phyloP scores from a whole-genome alignment of 2,797 vertebrate genomes.

The Acridotheres tristis region DNA sequence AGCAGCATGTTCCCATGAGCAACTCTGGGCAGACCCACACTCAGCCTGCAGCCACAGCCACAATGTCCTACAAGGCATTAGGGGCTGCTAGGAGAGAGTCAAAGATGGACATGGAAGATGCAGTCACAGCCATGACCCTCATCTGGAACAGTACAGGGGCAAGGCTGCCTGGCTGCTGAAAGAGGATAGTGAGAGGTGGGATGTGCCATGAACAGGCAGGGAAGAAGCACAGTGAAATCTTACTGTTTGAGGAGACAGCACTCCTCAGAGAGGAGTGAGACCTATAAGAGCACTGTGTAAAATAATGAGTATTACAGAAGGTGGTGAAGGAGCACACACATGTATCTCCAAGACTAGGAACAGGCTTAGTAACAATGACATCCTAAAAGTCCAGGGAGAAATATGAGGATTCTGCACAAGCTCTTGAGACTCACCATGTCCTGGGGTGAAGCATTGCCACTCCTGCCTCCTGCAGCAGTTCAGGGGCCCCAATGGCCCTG shows the following conservation, averaged over 20 bases:
- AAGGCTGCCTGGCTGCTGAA: background rate
- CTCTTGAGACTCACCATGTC: accelerated
- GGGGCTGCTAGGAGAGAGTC: background rate
- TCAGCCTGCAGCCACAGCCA: background rate
- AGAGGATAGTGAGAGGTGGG: background rate
- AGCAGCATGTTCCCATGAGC: background rate
- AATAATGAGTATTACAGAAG: background rate
- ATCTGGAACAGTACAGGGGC: accelerated
- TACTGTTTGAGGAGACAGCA: background rate
- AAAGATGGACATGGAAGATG: background rate
- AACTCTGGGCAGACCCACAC: accelerated
- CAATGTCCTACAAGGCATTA: accelerated
- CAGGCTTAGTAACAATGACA: background rate
- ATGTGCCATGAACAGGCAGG: background rate
- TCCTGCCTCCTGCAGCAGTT: background rate
- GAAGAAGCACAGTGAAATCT: accelerated
- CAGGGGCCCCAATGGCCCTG: accelerated
- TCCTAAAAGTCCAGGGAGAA: background rate
- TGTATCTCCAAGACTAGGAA: background rate
- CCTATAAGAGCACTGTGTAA: background rate
- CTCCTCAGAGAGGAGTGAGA: background rate
- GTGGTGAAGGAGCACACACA: background rate
- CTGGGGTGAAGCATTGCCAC: background rate
- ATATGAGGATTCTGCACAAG: background rate
- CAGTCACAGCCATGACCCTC: background rate